Evolutionary conservation across 2,113 vertebrate species (phyloP).

Genomic region (Cyanistes caeruleus): DNA sequence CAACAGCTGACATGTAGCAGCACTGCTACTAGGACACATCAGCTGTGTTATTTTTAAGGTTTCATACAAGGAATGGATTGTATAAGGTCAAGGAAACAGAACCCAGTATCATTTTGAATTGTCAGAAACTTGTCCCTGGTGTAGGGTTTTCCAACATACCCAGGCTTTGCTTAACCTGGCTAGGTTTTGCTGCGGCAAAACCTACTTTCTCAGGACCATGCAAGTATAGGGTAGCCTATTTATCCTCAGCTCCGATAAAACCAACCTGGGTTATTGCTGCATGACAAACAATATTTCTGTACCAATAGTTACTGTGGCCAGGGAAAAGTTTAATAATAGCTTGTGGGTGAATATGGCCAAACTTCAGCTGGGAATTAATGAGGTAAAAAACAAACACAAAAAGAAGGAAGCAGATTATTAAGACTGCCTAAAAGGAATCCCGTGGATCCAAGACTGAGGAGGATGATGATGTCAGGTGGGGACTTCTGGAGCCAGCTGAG

Average conservation of each 20-base stretch:
- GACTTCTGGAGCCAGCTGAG: rapidly evolving
- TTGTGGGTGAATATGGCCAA: not conserved
- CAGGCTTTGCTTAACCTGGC: not conserved
- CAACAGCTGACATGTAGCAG: not conserved
- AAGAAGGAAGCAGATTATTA: not conserved
- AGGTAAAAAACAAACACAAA: not conserved
- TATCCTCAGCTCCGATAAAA: not conserved
- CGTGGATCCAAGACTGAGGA: rapidly evolving
- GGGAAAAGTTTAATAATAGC: not conserved
- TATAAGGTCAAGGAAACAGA: not conserved
- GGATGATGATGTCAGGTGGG: rapidly evolving
- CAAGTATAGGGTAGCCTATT: not conserved
- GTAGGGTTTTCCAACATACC: rapidly evolving
- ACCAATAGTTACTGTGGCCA: rapidly evolving
- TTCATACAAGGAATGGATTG: not conserved
- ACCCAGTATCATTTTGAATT: not conserved
- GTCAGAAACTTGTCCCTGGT: not conserved
- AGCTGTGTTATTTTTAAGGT: not conserved
- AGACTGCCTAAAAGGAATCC: not conserved
- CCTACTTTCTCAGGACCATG: not conserved
- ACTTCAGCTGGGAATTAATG: not conserved
- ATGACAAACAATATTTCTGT: not conserved
- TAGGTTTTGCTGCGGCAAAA: not conserved
- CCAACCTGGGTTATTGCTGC: rapidly evolving
- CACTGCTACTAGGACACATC: not conserved